phyloP scores from a whole-genome alignment of 1,140 invertebrate species.

The Acromyrmex charruanus region DNA sequence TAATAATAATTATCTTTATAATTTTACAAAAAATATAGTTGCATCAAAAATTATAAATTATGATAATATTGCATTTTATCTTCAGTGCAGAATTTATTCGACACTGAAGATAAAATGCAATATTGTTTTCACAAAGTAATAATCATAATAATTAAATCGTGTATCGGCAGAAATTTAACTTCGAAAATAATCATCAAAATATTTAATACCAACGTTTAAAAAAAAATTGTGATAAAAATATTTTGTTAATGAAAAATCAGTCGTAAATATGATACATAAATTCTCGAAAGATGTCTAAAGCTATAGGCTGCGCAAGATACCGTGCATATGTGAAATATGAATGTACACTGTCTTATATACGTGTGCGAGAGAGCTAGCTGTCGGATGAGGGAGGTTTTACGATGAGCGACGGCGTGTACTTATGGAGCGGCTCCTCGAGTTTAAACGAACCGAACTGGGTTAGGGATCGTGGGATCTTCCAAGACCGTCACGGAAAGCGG shows the following conservation, averaged over 20 bases:
- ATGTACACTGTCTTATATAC: background rate
- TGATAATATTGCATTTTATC: too few species aligned
- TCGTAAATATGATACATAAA: slow-evolving; percentile 9
- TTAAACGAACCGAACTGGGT: slow-evolving; percentile 77
- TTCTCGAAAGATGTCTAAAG: slow-evolving; percentile 2
- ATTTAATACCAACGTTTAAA: background rate
- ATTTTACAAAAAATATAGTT: too few species aligned
- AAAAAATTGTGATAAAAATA: background rate
- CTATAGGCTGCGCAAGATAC: background rate
- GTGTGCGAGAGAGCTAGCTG: slow-evolving; percentile 26
- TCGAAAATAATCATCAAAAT: background rate
- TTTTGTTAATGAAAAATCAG: background rate
- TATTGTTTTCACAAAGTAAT: background rate
- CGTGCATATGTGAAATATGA: slow-evolving; percentile 6
- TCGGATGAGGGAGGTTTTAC: slow-evolving; percentile 70
- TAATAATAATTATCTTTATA: too few species aligned
- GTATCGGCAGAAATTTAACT: background rate
- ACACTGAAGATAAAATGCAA: background rate
- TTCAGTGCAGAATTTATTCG: background rate
- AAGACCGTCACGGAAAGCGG: slow-evolving; percentile 37
- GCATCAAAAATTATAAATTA: too few species aligned
- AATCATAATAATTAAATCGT: background rate
- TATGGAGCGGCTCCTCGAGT: slow-evolving; percentile 63
- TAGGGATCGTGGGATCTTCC: slow-evolving; percentile 66
- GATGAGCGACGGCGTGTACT: slow-evolving; percentile 65